These are phyloP conservation scores for Noctilio leporinus DNA, from an alignment of 2,113 vertebrate genomes.

Conservation along the genomic window DNA sequence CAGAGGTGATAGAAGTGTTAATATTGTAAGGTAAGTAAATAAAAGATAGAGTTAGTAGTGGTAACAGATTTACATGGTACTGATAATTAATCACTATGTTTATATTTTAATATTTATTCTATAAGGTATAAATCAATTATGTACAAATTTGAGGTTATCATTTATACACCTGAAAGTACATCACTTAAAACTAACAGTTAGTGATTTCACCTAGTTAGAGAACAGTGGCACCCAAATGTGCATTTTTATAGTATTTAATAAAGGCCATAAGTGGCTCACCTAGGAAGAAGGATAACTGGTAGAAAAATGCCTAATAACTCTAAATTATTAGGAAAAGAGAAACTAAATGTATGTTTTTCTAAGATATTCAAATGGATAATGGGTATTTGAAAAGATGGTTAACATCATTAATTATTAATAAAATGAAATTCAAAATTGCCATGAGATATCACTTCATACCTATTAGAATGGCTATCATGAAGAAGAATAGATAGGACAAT, in stretches of 20 bases:
- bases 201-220: not conserved
- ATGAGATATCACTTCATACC: not conserved
- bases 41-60: not conserved
- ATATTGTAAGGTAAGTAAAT: not conserved
- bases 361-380: not conserved
- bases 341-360: not conserved
- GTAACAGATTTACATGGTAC: not conserved
- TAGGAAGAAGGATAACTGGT: not conserved
- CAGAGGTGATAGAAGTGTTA: not conserved
- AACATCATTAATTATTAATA: not conserved
- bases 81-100: not conserved
- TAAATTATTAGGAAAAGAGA: not conserved
- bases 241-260: not conserved
- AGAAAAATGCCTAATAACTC: not conserved
- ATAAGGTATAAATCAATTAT: not conserved
- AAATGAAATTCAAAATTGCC: not conserved
- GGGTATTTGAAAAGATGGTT: not conserved
- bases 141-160: not conserved
- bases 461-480: not conserved
- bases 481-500: not conserved
- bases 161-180: not conserved
- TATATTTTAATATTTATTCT: not conserved
- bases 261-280: not conserved
- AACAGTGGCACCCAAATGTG: not conserved
- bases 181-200: not conserved